Base-by-base conservation (phyloP, 2,797 vertebrate species). In the Brachymystax lenok region DNA sequence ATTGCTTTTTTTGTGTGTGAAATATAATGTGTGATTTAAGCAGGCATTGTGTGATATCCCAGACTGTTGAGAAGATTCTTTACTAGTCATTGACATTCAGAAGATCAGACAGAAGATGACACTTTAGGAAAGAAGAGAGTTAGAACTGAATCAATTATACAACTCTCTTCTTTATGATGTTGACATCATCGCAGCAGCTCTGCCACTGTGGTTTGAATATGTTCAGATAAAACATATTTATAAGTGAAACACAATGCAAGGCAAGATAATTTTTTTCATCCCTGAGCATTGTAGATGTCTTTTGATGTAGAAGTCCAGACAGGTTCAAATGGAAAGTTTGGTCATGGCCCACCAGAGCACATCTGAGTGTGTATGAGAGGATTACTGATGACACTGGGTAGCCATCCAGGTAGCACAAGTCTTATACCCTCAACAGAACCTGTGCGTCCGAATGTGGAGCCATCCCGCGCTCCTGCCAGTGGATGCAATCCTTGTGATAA, bases 401-500 rank as follows among this genome's bases (percentile, higher is more conserved):
- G 28, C 10, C 10, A 46, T 46, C 10, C 40, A 46, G 73, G 35
- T 5, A 56, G 21, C 17, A 21, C 40, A 51, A 35, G 17, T 35
- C n/a, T 21, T 61, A 46, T 46, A 46, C 40, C 40, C 40, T 12
- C 40, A 12, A 21, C 28, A 64, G 24, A 63, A 50, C 12, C 5
- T 17, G 24, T 77, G 59, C 54, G 74, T 84, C 73, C 51, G 56
- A 80, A 79, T 85, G 84, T 81, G 79, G 69, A 79, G 74, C 84
- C 82, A 84, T 88, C 87, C 85, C 80, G 87, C 82, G 78, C 90
- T 84, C 79, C 77, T 86, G 84, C 82, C 85, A 79, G 69, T 80
- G 79, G 90, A 89, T 88, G 84, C 89, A 92, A 88, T 90, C 85
- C 86, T 79, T 84, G 73, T 85, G 88, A 86, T 83, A 88, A 87